Conservation (phyloP, 1,140 invertebrate species). For the Ladona fulva region DNA sequence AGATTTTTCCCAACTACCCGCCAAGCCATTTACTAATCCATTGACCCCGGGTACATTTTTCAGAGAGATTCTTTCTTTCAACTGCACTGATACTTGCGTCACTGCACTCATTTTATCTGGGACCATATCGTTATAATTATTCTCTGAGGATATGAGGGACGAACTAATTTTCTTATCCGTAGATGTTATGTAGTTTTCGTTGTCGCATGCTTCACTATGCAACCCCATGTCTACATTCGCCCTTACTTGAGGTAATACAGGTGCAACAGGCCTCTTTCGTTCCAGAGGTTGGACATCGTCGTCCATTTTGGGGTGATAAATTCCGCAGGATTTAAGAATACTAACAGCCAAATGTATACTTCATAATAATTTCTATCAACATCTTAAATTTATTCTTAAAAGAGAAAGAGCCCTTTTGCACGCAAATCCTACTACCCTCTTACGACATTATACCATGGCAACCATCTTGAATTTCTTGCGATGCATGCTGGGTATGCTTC, state of each 20-base stretch:
- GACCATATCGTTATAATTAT: not conserved
- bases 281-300: slow-evolving; percentile 10
- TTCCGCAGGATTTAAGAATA: not conserved
- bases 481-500: not conserved
- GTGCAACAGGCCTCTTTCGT: slow-evolving; percentile 15
- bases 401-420: not conserved
- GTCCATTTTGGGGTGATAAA: slow-evolving; percentile 6
- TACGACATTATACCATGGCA: not conserved
- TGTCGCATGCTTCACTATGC: not conserved
- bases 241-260: not conserved
- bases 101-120: slow-evolving; percentile 13
- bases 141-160: not conserved
- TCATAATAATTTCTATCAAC: not conserved
- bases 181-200: not conserved
- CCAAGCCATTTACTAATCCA: slow-evolving; percentile 14
- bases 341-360: not conserved
- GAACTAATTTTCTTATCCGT: slow-evolving; percentile 1
- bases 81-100: slow-evolving; percentile 13
- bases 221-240: not conserved
- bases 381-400: not conserved
- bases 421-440: not conserved
- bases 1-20: not conserved
- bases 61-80: slow-evolving; percentile 11
- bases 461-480: not conserved
- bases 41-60: slow-evolving; percentile 13